Percentiles rank a stretch among this genome's conserved stretches.
Conservation (phyloP, 2,797 vertebrate species). For the Cossypha heuglini region DNA sequence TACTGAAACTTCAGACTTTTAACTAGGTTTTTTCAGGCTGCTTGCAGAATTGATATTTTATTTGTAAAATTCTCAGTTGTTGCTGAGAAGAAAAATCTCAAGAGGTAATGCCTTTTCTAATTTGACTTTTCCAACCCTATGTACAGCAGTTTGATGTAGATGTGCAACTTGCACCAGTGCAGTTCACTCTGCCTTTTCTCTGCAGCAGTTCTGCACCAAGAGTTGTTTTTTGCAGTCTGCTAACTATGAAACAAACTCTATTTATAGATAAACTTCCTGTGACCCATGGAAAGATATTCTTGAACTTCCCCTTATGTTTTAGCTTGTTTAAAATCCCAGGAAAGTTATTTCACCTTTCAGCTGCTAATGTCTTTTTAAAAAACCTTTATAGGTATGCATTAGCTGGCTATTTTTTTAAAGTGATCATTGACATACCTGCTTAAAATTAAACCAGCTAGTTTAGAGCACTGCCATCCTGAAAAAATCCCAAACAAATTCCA, state of each 20-base stretch:
- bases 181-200: not conserved
- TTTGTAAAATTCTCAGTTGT: not conserved
- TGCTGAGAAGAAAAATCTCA: not conserved
- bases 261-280: constrained; percentile 33
- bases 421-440: not conserved
- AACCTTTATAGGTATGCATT: rapidly evolving
- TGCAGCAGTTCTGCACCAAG: not conserved
- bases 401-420: not conserved
- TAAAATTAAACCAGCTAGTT: not conserved
- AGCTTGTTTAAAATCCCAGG: not conserved
- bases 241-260: not conserved
- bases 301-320: not conserved
- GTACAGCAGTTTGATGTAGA: not conserved
- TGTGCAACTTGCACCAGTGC: not conserved
- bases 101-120: not conserved
- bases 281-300: not conserved
- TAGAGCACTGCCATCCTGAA: not conserved
- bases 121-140: not conserved
- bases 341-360: not conserved
- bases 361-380: not conserved
- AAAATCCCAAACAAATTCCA: not conserved
- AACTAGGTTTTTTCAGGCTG: not conserved
- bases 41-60: not conserved
- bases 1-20: not conserved
- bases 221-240: not conserved